These are phyloP conservation scores for Galerucella pusilla DNA, from an alignment of 2,888 invertebrate species.

Conservation along the genomic window DNA sequence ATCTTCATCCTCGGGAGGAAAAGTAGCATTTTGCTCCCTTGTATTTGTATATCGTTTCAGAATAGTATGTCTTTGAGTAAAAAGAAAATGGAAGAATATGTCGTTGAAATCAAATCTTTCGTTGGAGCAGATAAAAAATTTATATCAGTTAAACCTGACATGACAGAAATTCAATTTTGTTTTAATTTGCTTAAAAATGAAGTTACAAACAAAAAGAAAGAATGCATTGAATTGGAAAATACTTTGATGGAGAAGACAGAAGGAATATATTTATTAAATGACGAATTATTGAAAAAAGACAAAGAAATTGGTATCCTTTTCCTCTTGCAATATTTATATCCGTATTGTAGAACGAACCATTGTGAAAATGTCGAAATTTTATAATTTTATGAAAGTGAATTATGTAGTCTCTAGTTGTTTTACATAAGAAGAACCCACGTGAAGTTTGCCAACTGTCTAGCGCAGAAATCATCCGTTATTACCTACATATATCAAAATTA, in stretches of 20 bases:
- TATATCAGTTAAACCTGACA: conserved; percentile 52
- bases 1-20: too few relatives aligned
- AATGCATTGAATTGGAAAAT: conserved; percentile 24
- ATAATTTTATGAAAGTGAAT: too few relatives aligned
- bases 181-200: conserved; percentile 58
- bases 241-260: conserved; percentile 27
- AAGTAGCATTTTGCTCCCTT: too few relatives aligned
- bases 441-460: too few relatives aligned
- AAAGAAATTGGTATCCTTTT: conserved; percentile 46
- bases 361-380: too few relatives aligned
- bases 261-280: conserved; percentile 26
- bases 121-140: conserved; percentile 47
- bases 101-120: conserved; percentile 46
- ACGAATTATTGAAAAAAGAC: conserved; percentile 27
- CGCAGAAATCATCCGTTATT: too few relatives aligned
- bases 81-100: conserved; percentile 47
- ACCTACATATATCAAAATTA: too few relatives aligned
- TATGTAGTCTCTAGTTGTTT: too few relatives aligned
- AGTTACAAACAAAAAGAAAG: conserved; percentile 38
- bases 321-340: neutral
- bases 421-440: too few relatives aligned
- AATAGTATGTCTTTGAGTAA: conserved; percentile 18
- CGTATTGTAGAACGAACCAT: too few relatives aligned
- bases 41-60: conserved; percentile 22
- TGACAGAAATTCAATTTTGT: conserved; percentile 59